phyloP scores from a whole-genome alignment of 2,797 vertebrate species.

The Pseudochaenichthys georgianus region DNA sequence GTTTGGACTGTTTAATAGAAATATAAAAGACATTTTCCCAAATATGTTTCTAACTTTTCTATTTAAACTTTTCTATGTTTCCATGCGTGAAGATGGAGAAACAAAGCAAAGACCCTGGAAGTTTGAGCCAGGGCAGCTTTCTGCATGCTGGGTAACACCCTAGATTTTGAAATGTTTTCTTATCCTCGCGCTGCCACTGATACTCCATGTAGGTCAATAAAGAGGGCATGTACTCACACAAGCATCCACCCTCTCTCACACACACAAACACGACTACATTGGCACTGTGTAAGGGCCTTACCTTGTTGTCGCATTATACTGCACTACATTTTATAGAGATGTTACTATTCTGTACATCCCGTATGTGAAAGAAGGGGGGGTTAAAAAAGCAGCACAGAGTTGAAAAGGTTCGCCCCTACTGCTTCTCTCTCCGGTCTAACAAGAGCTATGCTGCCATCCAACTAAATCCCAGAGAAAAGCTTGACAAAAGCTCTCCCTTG shows the following conservation, averaged over 20 bases:
- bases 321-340: conserved; percentile 6
- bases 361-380: not conserved
- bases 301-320: conserved; percentile 12
- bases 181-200: conserved; percentile 70
- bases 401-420: conserved; percentile 8
- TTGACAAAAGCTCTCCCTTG: conserved; percentile 54
- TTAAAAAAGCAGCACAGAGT: conserved; percentile 11
- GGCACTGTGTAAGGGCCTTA: conserved; percentile 6
- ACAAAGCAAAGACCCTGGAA: not conserved
- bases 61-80: conserved; percentile 42
- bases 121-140: conserved; percentile 35
- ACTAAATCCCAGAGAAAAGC: conserved; percentile 59
- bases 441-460: conserved; percentile 55
- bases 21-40: not conserved
- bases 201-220: conserved; percentile 77
- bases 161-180: conserved; percentile 66
- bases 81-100: not conserved
- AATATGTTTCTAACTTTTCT: not conserved
- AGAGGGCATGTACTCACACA: conserved; percentile 40
- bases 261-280: not conserved
- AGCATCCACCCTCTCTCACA: not conserved
- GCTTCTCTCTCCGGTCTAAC: conserved; percentile 33
- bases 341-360: conserved; percentile 7
- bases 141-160: conserved; percentile 59
- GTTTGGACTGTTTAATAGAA: conserved; percentile 2